Conservation (phyloP, 2,797 vertebrate genomes). For the Clarias platycephalus region DNA sequence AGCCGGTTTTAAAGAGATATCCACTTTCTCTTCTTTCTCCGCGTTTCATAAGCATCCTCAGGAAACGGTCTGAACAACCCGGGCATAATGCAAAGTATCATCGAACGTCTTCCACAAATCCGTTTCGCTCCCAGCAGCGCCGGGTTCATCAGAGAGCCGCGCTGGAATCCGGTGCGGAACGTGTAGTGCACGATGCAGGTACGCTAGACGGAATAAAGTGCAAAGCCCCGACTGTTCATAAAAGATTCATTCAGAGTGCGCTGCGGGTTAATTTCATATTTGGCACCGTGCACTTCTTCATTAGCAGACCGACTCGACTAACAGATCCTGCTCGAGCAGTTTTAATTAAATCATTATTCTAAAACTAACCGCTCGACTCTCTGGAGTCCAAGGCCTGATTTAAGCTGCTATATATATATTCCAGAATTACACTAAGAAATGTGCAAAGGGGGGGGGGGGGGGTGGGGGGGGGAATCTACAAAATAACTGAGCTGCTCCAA, state of each 20-base stretch:
- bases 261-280: conserved; percentile 40
- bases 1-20: conserved; percentile 59
- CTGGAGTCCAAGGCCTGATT: conserved; percentile 42
- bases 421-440: neutral
- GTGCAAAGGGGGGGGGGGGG: neutral
- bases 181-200: neutral
- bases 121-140: conserved; percentile 11
- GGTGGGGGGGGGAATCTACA: neutral
- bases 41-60: conserved; percentile 7
- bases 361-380: conserved; percentile 51
- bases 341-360: conserved; percentile 53
- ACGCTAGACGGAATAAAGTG: neutral
- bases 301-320: conserved; percentile 44
- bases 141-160: conserved; percentile 34
- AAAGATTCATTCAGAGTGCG: neutral
- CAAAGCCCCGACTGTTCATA: neutral
- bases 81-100: conserved; percentile 5
- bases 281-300: conserved; percentile 51
- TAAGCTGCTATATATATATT: conserved; percentile 27
- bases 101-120: neutral
- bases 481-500: neutral
- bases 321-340: conserved; percentile 38
- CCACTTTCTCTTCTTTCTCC: conserved; percentile 36
- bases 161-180: neutral
- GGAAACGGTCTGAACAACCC: conserved; percentile 18